Conservation (phyloP, 2,888 invertebrate species). For the Lithophane socia region DNA sequence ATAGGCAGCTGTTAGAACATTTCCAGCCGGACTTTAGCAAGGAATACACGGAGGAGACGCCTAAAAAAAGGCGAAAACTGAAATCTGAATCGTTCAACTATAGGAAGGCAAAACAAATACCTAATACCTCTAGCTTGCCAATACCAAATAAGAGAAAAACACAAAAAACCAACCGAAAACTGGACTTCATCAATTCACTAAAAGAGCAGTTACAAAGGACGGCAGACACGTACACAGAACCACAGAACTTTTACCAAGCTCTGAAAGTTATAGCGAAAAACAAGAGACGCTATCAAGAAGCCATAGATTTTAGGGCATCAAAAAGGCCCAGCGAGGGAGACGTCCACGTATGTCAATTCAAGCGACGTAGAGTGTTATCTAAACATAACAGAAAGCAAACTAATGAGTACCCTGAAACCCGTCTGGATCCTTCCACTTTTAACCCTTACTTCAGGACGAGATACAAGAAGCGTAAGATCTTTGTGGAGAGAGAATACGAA, state of each 20-base stretch:
- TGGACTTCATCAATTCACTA: constrained; percentile 72
- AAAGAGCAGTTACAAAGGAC: constrained; percentile 76
- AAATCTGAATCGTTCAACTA: constrained; percentile 63
- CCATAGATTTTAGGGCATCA: constrained; percentile 48
- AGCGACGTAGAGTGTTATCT: constrained; percentile 70
- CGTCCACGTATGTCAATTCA: constrained; percentile 69
- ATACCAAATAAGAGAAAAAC: constrained; percentile 31
- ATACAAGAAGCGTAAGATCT: neutral
- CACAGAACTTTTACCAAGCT: constrained; percentile 77
- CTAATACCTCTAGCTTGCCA: constrained; percentile 36
- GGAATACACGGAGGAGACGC: neutral
- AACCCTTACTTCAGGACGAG: neutral
- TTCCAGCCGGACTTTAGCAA: neutral
- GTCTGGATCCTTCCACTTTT: neutral
- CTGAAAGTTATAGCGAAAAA: constrained; percentile 77
- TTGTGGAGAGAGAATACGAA: neutral
- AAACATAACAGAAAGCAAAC: constrained; percentile 45
- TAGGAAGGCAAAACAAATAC: constrained; percentile 32
- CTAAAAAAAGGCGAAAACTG: constrained; percentile 20
- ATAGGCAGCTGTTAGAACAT: constrained; percentile 26
- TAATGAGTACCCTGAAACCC: neutral
- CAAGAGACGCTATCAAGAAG: constrained; percentile 67
- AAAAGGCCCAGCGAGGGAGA: constrained; percentile 23
- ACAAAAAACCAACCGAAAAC: constrained; percentile 67
- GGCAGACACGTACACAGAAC: constrained; percentile 69